Evolutionary conservation across 2,113 vertebrate genomes (phyloP).

Genomic region (Coturnix japonica): DNA sequence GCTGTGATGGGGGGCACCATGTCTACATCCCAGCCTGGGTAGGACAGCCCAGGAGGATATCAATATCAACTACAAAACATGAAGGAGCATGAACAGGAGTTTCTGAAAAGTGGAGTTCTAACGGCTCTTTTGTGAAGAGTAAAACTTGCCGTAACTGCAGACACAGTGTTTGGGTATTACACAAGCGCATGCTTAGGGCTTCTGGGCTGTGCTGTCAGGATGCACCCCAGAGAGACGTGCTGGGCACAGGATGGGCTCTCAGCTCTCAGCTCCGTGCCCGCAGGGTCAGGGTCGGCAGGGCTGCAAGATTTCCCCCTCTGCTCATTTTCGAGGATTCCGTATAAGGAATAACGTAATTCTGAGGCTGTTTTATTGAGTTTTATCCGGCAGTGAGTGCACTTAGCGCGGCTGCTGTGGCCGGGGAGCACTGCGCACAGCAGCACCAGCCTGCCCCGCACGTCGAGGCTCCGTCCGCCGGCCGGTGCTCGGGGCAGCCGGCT

Average conservation of each 20-base stretch:
- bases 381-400: rapidly evolving
- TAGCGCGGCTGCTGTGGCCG: too few relatives aligned
- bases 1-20: too few relatives aligned
- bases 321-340: rapidly evolving
- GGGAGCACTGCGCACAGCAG: too few relatives aligned
- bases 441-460: too few relatives aligned
- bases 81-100: not conserved
- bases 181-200: not conserved
- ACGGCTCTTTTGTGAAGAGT: not conserved
- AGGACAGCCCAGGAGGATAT: not conserved
- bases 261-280: too few relatives aligned
- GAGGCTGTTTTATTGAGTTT: not conserved
- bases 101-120: not conserved
- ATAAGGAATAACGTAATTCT: not conserved
- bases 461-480: too few relatives aligned
- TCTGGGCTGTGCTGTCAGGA: not conserved
- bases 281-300: not conserved
- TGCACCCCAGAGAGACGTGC: not conserved
- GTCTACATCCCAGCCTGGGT: too few relatives aligned
- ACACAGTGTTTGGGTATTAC: not conserved
- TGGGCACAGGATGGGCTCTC: slow-evolving; percentile 12
- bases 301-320: not conserved
- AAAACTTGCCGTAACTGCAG: not conserved
- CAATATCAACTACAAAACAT: not conserved
- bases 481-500: not conserved